Percentiles rank a stretch among this genome's conserved stretches.
Evolutionary conservation across 2,113 vertebrate genomes (phyloP).

Genomic region (Gorsachius goisagi): DNA sequence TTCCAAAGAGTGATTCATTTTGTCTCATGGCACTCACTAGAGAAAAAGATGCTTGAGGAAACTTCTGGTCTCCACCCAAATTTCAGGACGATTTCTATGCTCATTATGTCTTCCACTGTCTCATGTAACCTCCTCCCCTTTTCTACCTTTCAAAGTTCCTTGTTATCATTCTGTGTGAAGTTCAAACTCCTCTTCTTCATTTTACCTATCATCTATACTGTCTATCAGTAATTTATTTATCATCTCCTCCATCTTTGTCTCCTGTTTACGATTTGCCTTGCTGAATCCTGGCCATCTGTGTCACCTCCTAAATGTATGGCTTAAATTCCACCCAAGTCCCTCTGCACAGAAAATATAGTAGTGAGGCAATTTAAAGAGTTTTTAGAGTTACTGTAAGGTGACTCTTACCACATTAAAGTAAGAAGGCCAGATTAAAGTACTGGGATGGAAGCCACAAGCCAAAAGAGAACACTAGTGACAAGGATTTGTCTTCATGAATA

Average conservation of each 20-base stretch:
- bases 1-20: neutral
- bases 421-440: neutral
- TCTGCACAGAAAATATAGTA: neutral
- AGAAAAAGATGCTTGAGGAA: neutral
- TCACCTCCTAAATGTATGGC: neutral
- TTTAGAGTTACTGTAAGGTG: neutral
- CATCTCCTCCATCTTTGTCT: neutral
- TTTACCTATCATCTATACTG: neutral
- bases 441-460: neutral
- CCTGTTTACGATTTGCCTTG: neutral
- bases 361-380: neutral
- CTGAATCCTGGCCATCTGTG: neutral
- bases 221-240: neutral
- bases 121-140: neutral
- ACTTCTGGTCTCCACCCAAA: neutral
- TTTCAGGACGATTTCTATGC: neutral
- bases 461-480: neutral
- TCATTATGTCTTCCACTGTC: neutral
- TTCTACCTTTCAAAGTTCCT: neutral
- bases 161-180: neutral
- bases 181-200: neutral
- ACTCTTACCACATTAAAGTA: neutral
- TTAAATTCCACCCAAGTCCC: neutral
- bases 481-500: neutral
- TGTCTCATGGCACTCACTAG: neutral